Conservation (phyloP, 2,113 vertebrate species). For the Myotis brandtii region DNA sequence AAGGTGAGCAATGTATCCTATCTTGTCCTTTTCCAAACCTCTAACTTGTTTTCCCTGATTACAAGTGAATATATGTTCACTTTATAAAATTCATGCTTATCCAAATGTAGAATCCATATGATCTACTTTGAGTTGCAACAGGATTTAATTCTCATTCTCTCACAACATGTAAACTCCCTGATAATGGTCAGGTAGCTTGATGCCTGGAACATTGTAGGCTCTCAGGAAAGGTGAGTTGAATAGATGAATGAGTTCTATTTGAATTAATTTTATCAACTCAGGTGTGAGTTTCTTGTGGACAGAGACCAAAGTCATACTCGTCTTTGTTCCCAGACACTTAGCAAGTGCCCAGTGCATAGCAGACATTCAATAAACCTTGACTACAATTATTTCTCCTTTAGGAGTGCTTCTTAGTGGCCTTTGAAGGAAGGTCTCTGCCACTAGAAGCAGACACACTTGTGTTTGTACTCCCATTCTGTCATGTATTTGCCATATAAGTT, state of each 20-base stretch:
- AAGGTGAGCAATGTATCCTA: neutral
- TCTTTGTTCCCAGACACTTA: neutral
- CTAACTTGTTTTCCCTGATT: neutral
- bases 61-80: neutral
- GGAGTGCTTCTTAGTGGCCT: neutral
- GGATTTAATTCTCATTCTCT: neutral
- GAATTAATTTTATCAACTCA: neutral
- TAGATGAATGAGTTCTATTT: neutral
- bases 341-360: neutral
- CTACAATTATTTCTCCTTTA: neutral
- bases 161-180: neutral
- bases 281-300: neutral
- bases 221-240: neutral
- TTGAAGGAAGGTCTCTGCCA: neutral
- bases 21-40: neutral
- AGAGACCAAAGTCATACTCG: neutral
- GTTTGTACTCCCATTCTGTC: neutral
- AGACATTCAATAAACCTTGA: neutral
- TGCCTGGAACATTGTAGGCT: neutral
- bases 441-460: neutral
- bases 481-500: neutral
- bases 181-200: neutral
- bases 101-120: neutral
- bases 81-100: constrained; percentile 13
- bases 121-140: neutral